Conservation (phyloP, 2,888 invertebrate genomes). For the Dasypogon diadema region DNA sequence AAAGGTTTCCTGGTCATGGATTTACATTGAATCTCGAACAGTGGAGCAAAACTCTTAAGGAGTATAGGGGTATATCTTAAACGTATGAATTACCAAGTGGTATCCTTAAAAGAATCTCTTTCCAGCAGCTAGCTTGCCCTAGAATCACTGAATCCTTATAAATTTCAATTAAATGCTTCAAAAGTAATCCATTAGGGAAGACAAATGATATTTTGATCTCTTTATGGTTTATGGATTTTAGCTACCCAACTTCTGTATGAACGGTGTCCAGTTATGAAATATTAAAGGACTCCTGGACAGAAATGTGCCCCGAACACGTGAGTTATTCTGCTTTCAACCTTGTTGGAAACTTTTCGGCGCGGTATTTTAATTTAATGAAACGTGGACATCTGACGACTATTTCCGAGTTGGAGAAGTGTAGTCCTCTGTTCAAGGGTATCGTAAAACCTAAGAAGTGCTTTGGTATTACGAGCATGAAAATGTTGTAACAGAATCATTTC, state of each 20-base stretch:
- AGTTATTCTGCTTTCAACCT: neutral
- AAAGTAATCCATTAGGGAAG: constrained; percentile 59
- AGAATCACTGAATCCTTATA: constrained; percentile 55
- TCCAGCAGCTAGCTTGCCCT: neutral
- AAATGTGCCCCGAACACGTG: constrained; percentile 19
- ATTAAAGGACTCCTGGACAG: constrained; percentile 40
- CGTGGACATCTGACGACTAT: constrained; percentile 1
- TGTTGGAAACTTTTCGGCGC: neutral
- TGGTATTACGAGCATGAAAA: too few species aligned
- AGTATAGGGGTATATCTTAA: neutral
- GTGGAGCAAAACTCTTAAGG: neutral
- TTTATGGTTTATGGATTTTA: constrained; percentile 58
- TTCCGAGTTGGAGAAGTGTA: constrained; percentile 1
- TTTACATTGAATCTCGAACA: neutral
- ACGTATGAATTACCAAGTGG: neutral
- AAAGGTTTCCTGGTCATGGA: constrained; percentile 3
- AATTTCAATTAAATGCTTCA: constrained; percentile 58
- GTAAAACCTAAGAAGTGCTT: too few species aligned
- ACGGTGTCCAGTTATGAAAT: constrained; percentile 34
- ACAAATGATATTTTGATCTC: constrained; percentile 59
- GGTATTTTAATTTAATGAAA: constrained; percentile 44
- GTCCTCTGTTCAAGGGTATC: neutral
- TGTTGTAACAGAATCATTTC: too few species aligned
- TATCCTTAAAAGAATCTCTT: neutral
- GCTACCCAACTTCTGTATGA: constrained; percentile 22